Conservation (phyloP, 2,888 invertebrate genomes). For the Spicauda simplicius region DNA sequence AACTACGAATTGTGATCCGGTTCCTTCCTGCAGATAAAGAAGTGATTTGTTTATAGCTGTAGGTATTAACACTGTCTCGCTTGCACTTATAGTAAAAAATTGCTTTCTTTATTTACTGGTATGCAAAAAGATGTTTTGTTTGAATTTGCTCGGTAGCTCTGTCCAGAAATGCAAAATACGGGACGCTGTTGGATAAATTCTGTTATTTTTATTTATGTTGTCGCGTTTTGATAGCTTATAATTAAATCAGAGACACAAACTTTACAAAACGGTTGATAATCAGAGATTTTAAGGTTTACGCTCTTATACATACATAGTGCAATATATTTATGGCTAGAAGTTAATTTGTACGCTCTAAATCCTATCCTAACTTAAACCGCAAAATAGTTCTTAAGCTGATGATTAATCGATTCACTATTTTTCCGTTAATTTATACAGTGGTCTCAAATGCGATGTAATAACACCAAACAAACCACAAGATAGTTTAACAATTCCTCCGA, state of each 20-base stretch:
- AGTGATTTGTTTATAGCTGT: conserved; percentile 24
- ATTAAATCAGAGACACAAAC: neutral
- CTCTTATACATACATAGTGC: too few species aligned
- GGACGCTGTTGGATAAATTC: neutral
- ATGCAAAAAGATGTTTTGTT: conserved; percentile 23
- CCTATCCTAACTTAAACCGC: too few species aligned
- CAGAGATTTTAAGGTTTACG: too few species aligned
- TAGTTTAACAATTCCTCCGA: too few species aligned
- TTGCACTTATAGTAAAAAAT: conserved; percentile 9
- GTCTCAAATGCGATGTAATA: too few species aligned
- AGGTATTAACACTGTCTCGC: conserved; percentile 15
- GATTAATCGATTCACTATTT: too few species aligned
- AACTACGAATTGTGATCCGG: conserved; percentile 10
- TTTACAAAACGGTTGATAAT: too few species aligned
- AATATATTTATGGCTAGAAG: too few species aligned
- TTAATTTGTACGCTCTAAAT: too few species aligned
- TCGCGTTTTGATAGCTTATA: neutral
- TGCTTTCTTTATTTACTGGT: conserved; percentile 11
- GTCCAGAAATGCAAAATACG: conserved; percentile 10
- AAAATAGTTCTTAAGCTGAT: too few species aligned
- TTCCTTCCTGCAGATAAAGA: conserved; percentile 19
- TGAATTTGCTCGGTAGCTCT: conserved; percentile 10
- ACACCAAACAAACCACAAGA: too few species aligned
- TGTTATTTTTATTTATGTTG: neutral
- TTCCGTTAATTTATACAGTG: too few species aligned